Percentiles rank a stretch among this genome's conserved stretches.
phyloP scores from a whole-genome alignment of 2,113 vertebrate genomes.

The Penelope pileata region DNA sequence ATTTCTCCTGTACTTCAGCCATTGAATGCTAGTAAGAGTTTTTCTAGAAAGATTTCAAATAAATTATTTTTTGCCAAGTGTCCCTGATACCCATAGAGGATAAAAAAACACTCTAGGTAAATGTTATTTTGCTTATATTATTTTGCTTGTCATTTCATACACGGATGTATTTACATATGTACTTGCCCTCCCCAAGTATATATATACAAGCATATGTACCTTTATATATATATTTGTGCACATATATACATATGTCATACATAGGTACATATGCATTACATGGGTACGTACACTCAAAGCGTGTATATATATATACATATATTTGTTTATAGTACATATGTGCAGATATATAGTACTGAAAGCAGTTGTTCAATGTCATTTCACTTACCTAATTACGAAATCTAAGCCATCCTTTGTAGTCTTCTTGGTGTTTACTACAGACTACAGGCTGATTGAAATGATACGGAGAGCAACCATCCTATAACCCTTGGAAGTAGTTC shows the following conservation, averaged over 20 bases:
- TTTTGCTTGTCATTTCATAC: not conserved
- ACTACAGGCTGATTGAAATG: not conserved
- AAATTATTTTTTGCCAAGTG: not conserved
- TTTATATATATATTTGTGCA: not conserved
- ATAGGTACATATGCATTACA: fast-evolving
- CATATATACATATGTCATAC: not conserved
- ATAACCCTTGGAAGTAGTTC: not conserved
- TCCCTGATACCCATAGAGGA: not conserved
- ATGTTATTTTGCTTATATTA: not conserved
- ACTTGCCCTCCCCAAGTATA: not conserved
- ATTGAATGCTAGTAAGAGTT: not conserved
- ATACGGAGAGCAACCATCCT: not conserved
- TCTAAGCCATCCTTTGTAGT: not conserved
- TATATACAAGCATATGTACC: too few relatives aligned
- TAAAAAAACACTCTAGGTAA: not conserved
- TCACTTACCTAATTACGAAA: not conserved
- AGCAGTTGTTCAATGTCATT: not conserved
- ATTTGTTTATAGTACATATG: not conserved
- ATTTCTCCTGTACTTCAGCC: not conserved
- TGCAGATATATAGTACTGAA: not conserved
- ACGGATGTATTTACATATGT: fast-evolving
- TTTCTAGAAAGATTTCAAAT: not conserved
- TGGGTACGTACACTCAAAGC: not conserved
- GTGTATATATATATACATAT: not conserved
- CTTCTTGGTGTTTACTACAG: not conserved